Evolutionary conservation across 2,888 invertebrate species (phyloP).

Genomic region (Ligdia adustata): DNA sequence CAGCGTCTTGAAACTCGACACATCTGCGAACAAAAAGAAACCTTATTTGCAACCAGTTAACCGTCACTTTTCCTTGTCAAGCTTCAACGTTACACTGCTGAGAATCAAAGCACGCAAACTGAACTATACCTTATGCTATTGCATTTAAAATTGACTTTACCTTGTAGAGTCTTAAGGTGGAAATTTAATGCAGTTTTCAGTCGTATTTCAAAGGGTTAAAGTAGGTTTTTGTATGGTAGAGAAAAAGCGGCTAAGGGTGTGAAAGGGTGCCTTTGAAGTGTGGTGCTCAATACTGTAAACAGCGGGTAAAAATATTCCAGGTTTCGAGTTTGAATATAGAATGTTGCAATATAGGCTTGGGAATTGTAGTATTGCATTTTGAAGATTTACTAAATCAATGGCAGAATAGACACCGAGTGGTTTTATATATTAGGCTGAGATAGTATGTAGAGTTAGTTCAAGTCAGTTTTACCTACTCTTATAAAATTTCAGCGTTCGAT

Average conservation of each 20-base stretch:
- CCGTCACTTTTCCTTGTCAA: constrained; percentile 20
- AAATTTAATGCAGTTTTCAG: not conserved
- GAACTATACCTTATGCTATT: not conserved
- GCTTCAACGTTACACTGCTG: not conserved
- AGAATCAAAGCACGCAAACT: not conserved
- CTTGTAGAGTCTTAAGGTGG: not conserved
- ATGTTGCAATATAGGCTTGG: too few relatives aligned
- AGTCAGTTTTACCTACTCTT: too few relatives aligned
- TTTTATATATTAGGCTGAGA: too few relatives aligned
- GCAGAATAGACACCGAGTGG: too few relatives aligned
- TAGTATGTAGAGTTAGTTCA: too few relatives aligned
- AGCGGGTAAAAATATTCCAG: constrained; percentile 21
- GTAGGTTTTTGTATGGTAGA: constrained; percentile 13
- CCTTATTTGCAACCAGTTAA: constrained; percentile 32
- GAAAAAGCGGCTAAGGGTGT: constrained; percentile 25
- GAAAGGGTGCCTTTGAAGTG: constrained; percentile 36
- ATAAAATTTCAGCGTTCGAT: too few relatives aligned
- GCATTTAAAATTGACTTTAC: not conserved
- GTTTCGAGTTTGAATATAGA: constrained; percentile 18
- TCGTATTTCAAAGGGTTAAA: not conserved
- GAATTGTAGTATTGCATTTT: not conserved
- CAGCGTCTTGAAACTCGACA: constrained; percentile 45
- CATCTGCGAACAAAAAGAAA: constrained; percentile 59
- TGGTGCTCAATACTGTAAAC: constrained; percentile 28
- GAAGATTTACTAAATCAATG: too few relatives aligned